A percentile compares a stretch with the other conserved stretches of the same genome.
These are phyloP conservation scores for Macroglossus sobrinus DNA, from an alignment of 2,113 vertebrate species.

Conservation along the genomic window DNA sequence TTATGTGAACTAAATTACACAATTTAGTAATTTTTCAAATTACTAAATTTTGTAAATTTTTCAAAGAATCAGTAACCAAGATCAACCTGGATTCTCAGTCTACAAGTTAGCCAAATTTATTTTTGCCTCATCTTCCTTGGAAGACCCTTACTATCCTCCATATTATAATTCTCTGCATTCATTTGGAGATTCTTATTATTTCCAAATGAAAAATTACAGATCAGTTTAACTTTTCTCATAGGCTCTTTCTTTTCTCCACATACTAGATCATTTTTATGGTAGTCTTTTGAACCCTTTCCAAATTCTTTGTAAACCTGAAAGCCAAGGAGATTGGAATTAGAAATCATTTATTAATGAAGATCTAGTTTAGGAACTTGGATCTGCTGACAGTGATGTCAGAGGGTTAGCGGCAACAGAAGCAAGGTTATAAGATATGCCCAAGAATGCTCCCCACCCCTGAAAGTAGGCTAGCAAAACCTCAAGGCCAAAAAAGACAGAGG, in stretches of 20 bases:
- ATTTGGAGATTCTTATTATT: not conserved
- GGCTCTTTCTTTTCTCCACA: not conserved
- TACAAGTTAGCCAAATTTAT: not conserved
- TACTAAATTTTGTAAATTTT: constrained; percentile 16
- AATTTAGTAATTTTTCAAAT: too few relatives aligned
- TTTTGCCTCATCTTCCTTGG: not conserved
- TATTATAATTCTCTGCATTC: not conserved
- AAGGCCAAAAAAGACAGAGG: not conserved
- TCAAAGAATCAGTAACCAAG: not conserved
- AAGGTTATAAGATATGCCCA: not conserved
- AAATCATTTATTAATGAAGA: not conserved
- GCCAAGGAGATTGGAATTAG: not conserved
- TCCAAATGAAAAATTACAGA: constrained; percentile 1
- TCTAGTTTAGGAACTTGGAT: not conserved
- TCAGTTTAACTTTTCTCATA: constrained; percentile 1
- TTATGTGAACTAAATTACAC: not conserved
- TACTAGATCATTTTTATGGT: not conserved
- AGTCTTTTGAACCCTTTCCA: not conserved
- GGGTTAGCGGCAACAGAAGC: not conserved
- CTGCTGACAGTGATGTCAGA: not conserved
- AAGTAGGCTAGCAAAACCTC: not conserved
- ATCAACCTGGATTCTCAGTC: not conserved
- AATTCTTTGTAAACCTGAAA: constrained; percentile 24
- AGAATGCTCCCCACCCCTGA: not conserved
- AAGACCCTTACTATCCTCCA: not conserved